Conservation (phyloP, 2,888 invertebrate species). For the Rosalia funebris region DNA sequence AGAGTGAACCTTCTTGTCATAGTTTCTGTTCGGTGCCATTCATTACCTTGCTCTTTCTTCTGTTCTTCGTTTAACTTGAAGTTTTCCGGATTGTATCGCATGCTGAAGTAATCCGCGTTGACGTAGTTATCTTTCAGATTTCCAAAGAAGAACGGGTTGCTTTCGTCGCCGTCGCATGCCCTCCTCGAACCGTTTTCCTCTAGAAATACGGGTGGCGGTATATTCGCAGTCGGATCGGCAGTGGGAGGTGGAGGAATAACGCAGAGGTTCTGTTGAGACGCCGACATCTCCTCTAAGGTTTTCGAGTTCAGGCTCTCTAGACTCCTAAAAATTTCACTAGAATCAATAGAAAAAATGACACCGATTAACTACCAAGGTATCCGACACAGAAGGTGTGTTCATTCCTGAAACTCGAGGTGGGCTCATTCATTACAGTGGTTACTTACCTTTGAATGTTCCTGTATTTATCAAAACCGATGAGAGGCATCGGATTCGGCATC, state of each 20-base stretch:
- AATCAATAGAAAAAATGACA: conserved; percentile 18
- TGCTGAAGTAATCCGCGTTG: conserved; percentile 54
- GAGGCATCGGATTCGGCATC: conserved; percentile 63
- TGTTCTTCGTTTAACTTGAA: conserved; percentile 37
- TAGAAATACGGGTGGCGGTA: conserved; percentile 29
- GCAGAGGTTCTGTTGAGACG: conserved; percentile 48
- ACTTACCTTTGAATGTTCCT: conserved; percentile 55
- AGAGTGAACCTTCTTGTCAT: too few species aligned
- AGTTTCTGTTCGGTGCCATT: too few species aligned
- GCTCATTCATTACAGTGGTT: background rate
- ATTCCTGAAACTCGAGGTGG: background rate
- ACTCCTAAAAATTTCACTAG: conserved; percentile 48
- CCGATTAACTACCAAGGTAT: background rate
- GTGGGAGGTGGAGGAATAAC: conserved; percentile 41
- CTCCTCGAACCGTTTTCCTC: conserved; percentile 21
- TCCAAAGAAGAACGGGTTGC: conserved; percentile 58
- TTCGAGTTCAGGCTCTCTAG: conserved; percentile 56
- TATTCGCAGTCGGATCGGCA: conserved; percentile 5
- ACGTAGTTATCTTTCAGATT: conserved; percentile 53
- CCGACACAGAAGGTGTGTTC: background rate
- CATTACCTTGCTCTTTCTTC: conserved; percentile 47
- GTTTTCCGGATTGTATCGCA: conserved; percentile 57
- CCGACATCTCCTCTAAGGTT: conserved; percentile 50
- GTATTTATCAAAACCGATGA: conserved; percentile 63
- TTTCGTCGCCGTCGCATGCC: conserved; percentile 34